Conservation (phyloP, 1,140 invertebrate genomes). For the Drosophila suzukii region DNA sequence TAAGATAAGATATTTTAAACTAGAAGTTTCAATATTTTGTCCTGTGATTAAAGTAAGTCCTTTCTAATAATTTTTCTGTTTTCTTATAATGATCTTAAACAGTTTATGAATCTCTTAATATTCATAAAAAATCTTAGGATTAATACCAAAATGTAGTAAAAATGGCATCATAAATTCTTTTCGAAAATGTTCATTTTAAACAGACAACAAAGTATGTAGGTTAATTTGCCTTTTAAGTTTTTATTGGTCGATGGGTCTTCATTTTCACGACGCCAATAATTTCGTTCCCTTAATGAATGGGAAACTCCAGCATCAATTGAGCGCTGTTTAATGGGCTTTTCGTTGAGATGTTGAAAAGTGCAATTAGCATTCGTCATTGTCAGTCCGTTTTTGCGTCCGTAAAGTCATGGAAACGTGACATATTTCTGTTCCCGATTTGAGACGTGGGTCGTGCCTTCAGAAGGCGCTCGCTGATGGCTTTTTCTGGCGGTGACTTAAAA, state of each 20-base stretch:
- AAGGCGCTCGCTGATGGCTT: not conserved
- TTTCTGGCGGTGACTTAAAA: slow-evolving; percentile 17
- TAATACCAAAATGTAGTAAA: not conserved
- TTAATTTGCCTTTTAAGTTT: slow-evolving; percentile 41
- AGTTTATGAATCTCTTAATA: too few species aligned
- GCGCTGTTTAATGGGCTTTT: slow-evolving; percentile 27
- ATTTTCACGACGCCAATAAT: slow-evolving; percentile 26
- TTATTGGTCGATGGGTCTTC: slow-evolving; percentile 17
- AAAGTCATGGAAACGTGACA: slow-evolving; percentile 67
- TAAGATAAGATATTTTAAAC: too few species aligned
- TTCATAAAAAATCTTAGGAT: too few species aligned
- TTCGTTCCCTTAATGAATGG: slow-evolving; percentile 30
- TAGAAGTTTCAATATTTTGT: too few species aligned
- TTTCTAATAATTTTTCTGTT: too few species aligned
- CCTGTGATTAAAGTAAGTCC: not conserved
- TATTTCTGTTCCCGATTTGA: slow-evolving; percentile 29
- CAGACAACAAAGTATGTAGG: slow-evolving; percentile 19
- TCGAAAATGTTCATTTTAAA: slow-evolving; percentile 8
- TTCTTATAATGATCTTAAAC: too few species aligned
- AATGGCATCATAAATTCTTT: not conserved
- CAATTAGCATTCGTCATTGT: slow-evolving; percentile 61
- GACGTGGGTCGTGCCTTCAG: not conserved
- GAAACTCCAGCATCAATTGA: slow-evolving; percentile 18
- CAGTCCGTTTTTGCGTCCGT: slow-evolving; percentile 26
- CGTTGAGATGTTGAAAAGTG: slow-evolving; percentile 23